Base-by-base conservation (phyloP, 1,140 invertebrate species). In the Tetramorium alpestre region DNA sequence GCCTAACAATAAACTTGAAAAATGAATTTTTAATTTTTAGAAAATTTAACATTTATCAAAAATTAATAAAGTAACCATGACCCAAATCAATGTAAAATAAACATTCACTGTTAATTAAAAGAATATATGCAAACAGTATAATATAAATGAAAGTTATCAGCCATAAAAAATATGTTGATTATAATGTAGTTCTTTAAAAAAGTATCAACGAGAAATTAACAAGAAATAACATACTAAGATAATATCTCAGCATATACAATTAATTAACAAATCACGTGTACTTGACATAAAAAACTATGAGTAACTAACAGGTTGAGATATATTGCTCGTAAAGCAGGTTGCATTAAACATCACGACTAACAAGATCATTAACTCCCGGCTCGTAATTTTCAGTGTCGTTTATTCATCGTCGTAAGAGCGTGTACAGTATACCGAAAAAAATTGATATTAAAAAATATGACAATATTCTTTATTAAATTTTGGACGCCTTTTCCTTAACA, bases 261-360 rank as follows among this genome's bases (percentile, higher is more conserved):
- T 62, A 44, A 78, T 78, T 78, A 38, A 65, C 18, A 65, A 64
- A 78, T 49, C 44, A 65, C 18, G 1, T 18, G 18, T 47, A 22
- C 3, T 3, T 49, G 25, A 64, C 25, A 3, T 2, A 16, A 64
- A 64, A 78, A 78, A 64, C 56, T 33, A 18, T 65, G 28, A 78
- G 7, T 49, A 78, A 49, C 44, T 33, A 78, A 65, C 58, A 33
- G 25, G 75, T 58, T 33, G 11, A 78, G 44, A 49, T 33, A 78
- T 78, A 78, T 49, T 11, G 60, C 58, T 64, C 76, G 25, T 78
- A 78, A 78, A 78, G 76, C 25, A 78, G 41, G 25, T 49, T 64
- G 6, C 3, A 64, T 78, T 78, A 78, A 78, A 78, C 38, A 65
- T 78, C 75, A 62, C 28, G 41, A 60, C 75, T 77, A 77, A 78